A percentile compares a stretch with the other conserved stretches of the same genome.
Conservation (phyloP, 2,113 vertebrate species). For the Cygnus buccinator region DNA sequence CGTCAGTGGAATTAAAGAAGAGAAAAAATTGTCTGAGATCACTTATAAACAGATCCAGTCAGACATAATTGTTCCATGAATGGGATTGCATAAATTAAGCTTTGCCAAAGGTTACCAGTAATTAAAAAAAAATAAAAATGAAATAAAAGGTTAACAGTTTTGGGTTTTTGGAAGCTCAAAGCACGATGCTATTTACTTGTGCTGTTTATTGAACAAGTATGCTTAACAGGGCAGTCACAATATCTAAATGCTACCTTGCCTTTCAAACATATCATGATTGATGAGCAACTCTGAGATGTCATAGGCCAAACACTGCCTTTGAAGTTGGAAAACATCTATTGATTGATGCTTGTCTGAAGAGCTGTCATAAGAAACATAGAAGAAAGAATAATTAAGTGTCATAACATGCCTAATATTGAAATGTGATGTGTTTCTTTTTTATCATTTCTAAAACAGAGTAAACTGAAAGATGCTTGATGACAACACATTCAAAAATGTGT, state of each 20-base stretch:
- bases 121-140: background rate
- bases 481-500: background rate
- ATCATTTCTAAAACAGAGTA: background rate
- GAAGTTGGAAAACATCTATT: conserved; percentile 25
- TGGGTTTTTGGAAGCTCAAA: conserved; percentile 12
- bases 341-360: conserved; percentile 41
- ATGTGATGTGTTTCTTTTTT: background rate
- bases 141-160: background rate
- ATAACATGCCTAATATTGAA: conserved; percentile 30
- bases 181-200: background rate
- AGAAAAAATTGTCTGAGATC: conserved; percentile 13
- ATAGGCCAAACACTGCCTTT: conserved; percentile 46
- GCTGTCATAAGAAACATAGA: background rate
- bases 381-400: conserved; percentile 17
- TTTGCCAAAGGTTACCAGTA: conserved; percentile 19
- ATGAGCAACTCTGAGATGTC: background rate
- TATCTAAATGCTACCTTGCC: background rate
- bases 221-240: background rate
- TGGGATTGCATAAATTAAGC: conserved; percentile 15
- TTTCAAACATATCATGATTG: background rate
- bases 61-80: conserved; percentile 31
- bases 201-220: conserved; percentile 8
- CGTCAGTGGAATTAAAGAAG: conserved; percentile 29
- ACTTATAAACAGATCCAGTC: conserved; percentile 41
- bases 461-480: background rate